Evolutionary conservation across 1,140 invertebrate genomes (phyloP).

Genomic region (Zophobas morio): DNA sequence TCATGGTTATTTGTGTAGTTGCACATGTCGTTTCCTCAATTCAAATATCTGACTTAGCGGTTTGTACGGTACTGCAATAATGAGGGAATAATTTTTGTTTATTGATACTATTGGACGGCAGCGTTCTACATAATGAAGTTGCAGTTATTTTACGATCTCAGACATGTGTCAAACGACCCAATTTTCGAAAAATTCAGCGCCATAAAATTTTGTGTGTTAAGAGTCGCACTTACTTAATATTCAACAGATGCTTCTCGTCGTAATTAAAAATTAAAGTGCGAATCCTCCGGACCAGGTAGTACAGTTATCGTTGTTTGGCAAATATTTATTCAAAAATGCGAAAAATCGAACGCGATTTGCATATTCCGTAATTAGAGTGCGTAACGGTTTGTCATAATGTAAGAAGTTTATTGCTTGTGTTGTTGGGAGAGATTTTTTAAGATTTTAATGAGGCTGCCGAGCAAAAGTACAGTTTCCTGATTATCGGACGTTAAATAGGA

Average conservation of each 20-base stretch:
- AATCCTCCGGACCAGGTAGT: not conserved
- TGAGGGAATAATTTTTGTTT: slow-evolving; percentile 34
- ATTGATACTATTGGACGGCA: slow-evolving; percentile 20
- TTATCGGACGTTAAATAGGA: too few relatives aligned
- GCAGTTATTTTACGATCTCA: slow-evolving; percentile 2
- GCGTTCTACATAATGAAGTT: slow-evolving; percentile 17
- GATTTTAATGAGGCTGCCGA: not conserved
- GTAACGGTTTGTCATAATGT: not conserved
- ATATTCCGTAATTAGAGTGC: not conserved
- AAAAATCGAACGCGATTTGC: not conserved
- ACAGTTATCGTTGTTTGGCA: not conserved
- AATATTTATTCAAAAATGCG: not conserved
- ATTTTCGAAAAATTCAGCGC: not conserved
- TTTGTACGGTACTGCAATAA: slow-evolving; percentile 31
- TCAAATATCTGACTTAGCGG: slow-evolving; percentile 48
- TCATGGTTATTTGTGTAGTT: slow-evolving; percentile 24
- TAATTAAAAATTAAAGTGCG: slow-evolving; percentile 9
- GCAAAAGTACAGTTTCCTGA: not conserved
- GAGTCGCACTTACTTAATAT: too few relatives aligned
- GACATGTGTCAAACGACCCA: slow-evolving; percentile 10
- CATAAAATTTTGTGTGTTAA: too few relatives aligned
- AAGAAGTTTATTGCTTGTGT: not conserved
- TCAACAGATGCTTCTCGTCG: not conserved
- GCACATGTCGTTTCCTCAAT: slow-evolving; percentile 45
- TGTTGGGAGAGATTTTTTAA: not conserved